Base-by-base conservation (phyloP, 2,797 vertebrate genomes). In the Gobionotothen gibberifrons region DNA sequence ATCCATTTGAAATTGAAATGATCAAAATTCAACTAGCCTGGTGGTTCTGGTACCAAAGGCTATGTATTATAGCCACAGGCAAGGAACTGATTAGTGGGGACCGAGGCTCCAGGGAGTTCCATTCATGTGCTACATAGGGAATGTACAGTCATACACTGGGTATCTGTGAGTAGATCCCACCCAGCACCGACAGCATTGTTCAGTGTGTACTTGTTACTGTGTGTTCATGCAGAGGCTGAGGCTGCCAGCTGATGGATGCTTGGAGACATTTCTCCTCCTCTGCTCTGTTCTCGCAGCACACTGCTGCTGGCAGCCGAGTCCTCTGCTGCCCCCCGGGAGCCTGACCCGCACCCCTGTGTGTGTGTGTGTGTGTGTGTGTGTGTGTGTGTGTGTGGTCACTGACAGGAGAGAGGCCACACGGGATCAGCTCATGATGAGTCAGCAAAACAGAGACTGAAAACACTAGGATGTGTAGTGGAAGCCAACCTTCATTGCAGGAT, bases 211-310 rank as follows among this genome's bases (percentile, higher is more conserved):
- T 26, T 58, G 44, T 47, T 36, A 36, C 32, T 36, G 61, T 49
- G 46, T 44, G 3, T 17, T 49, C 32, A 44, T 13, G 48, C 56
- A 44, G 58, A 65, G 32, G 64, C 49, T 26, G 62, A 59, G 21
- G 62, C 59, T 53, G 79, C 8, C 55, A 71, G 76, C 15, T 85
- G 82, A 88, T 43, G 58, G 76, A 81, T 71, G 46, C 76, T 19
- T 10, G 15, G 57, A 42, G 71, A 78, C 71, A 8, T 67, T 52
- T 46, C 76, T 76, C 59, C 51, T 56, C 40, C 44, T 44, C 78
- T 17, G 12, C 68, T 4, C 39, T n/a, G 39, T 70, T 42, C 51
- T 69, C 64, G 73, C 69, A 49, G 65, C 69, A 80, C 40, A 87
- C 44, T 52, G 74, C 76, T 63, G 55, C 65, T 54, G 79, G 72